phyloP scores from a whole-genome alignment of 2,113 vertebrate genomes.

The Isurus oxyrinchus region DNA sequence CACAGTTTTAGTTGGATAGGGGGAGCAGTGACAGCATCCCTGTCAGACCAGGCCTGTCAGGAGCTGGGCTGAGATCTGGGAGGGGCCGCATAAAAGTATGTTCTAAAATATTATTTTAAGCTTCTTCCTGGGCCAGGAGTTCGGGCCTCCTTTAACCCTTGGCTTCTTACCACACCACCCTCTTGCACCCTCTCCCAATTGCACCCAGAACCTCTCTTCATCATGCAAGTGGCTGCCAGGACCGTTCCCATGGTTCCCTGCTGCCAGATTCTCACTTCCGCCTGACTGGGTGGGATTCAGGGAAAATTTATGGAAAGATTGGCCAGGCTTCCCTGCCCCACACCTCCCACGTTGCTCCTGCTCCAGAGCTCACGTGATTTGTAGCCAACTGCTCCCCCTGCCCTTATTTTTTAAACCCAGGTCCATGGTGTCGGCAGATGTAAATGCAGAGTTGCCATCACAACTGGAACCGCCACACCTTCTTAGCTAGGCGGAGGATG shows the following conservation, averaged over 20 bases:
- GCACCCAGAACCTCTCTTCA: neutral
- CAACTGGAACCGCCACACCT: neutral
- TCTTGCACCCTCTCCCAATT: too few relatives aligned
- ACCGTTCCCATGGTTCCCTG: neutral
- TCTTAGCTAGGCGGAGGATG: neutral
- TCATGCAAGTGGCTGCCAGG: neutral
- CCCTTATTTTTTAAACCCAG: neutral
- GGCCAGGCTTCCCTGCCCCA: neutral
- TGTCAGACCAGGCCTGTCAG: too few relatives aligned
- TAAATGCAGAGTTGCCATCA: neutral
- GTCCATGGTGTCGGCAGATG: neutral
- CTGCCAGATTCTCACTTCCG: neutral
- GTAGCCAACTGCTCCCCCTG: neutral
- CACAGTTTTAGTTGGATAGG: too few relatives aligned
- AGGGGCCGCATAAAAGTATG: too few relatives aligned
- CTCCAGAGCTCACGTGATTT: neutral
- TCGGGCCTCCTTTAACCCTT: too few relatives aligned
- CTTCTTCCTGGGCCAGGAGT: too few relatives aligned
- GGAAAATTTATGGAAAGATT: neutral
- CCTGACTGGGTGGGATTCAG: neutral
- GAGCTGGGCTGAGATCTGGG: too few relatives aligned
- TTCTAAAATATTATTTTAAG: too few relatives aligned
- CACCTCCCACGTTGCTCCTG: neutral
- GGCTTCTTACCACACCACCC: neutral
- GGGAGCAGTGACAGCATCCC: too few relatives aligned